Percentiles rank a stretch among this genome's conserved stretches.
These are phyloP conservation scores for Marisa cornuarietis DNA, from an alignment of 1,140 invertebrate species.

Conservation along the genomic window DNA sequence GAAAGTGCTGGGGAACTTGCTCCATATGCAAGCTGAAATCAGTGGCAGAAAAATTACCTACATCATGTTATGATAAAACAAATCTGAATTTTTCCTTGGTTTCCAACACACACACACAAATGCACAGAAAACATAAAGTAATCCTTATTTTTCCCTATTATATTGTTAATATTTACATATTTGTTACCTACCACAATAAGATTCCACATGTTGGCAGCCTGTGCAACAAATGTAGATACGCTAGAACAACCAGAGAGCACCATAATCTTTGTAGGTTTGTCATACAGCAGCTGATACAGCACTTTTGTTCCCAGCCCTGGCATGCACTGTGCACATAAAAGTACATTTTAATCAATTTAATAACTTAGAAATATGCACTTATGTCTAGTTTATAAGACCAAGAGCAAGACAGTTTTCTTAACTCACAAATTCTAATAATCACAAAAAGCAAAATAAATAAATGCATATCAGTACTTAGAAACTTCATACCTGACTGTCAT, in stretches of 20 bases:
- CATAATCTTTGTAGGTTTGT: constrained; percentile 91
- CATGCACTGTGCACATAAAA: constrained; percentile 82
- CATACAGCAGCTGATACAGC: constrained; percentile 97
- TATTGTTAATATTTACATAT: not conserved
- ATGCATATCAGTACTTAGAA: not conserved
- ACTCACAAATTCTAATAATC: not conserved
- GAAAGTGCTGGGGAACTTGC: constrained; percentile 98
- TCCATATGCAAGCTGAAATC: constrained; percentile 91
- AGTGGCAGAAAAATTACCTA: not conserved
- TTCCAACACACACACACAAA: constrained; percentile 10
- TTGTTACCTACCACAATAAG: constrained; percentile 89
- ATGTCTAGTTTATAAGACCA: not conserved
- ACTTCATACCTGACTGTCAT: constrained; percentile 92
- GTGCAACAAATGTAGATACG: constrained; percentile 98
- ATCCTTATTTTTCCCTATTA: too few relatives aligned
- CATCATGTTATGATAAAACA: not conserved
- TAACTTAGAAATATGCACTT: not conserved
- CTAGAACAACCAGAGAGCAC: constrained; percentile 93
- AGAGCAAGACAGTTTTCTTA: not conserved
- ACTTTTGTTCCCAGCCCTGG: constrained; percentile 96
- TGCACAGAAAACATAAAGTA: not conserved
- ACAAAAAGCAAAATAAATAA: not conserved
- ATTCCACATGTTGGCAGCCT: constrained; percentile 99
- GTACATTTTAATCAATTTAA: not conserved
- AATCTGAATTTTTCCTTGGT: not conserved